Evolutionary conservation across 2,113 vertebrate species (phyloP), one percentile per base, ranked within the genome.

Genomic region (Charadrius vociferus): DNA sequence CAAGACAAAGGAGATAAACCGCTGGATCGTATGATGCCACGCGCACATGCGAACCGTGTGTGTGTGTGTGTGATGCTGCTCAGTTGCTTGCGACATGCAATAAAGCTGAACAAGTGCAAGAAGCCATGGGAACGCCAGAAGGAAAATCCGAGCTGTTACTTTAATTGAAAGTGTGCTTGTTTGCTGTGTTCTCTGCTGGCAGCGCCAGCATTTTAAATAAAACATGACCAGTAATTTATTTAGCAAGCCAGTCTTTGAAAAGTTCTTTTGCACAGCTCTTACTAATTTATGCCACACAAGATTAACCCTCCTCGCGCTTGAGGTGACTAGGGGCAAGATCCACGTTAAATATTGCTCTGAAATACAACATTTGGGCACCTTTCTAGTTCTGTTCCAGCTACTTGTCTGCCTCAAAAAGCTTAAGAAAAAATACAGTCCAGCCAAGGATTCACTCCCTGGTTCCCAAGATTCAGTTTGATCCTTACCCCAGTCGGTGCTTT

Each of bases 201-300:
- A 96, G 92, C 12, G 3, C 0, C 12, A 96, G 81, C 47, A 37
- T 47, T 77, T 90, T 98, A 94, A 98, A 98, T 98, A 97, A 98
- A 98, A 98, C 92, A 98, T 97, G 91, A 96, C 63, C 53, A 4
- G 98, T 98, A 92, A 98, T 98, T 98, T 98, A 98, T 98, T 98
- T 98, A 98, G 97, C 95, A 94, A 86, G 95, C 26, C 80, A 84
- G 84, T 15, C 89, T 98, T 96, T 90, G 97, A 97, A 95, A 98
- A 93, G 81, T 96, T 95, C 90, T 75, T 95, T 81, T 88, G 78
- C 74, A 68, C 61, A 59, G 87, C 23, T 82, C 59, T 95, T 41
- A 96, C 45, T 94, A 88, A 94, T 90, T 87, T 34, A 87, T 15
- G 30, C 86, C 74, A 77, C 73, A 73, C 37, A 53, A 68, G 45